Conservation (phyloP, 64 coral and sea anemone species). For the Montipora sp. region DNA sequence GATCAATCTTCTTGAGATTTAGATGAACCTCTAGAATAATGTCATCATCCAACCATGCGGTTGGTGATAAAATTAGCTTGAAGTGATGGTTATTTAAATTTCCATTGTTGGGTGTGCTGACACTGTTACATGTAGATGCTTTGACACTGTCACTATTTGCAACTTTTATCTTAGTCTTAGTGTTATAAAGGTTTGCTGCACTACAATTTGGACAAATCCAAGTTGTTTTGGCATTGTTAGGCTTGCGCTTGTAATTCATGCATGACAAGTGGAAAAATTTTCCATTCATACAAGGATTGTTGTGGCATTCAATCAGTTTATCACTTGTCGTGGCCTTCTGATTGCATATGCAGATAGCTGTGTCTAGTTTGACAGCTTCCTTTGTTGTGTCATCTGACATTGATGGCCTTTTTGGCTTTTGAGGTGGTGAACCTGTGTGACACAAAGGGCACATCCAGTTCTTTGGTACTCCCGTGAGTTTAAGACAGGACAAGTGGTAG, state of each 20-base stretch:
- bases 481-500: too few species aligned
- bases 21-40: conserved; percentile 44
- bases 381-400: too few species aligned
- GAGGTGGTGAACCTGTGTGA: too few species aligned
- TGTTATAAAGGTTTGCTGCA: conserved; percentile 11
- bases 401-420: too few species aligned
- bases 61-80: conserved; percentile 52
- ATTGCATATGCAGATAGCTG: too few species aligned
- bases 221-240: conserved; percentile 43
- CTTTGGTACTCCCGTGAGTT: too few species aligned
- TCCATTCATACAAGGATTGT: too few species aligned
- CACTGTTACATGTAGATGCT: conserved; percentile 36
- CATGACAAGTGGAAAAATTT: not conserved
- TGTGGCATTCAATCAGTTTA: too few species aligned
- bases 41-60: conserved; percentile 65
- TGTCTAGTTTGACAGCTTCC: too few species aligned
- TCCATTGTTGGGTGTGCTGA: conserved; percentile 39
- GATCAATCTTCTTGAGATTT: conserved; percentile 59
- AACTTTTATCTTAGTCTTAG: conserved; percentile 33
- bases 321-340: too few species aligned
- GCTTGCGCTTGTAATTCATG: conserved; percentile 33
- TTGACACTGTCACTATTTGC: conserved; percentile 28
- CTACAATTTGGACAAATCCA: conserved; percentile 53
- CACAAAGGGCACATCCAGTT: too few species aligned
- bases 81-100: conserved; percentile 43